phyloP scores from a whole-genome alignment of 2,797 vertebrate species.

The Pipistrellus pygmaeus region DNA sequence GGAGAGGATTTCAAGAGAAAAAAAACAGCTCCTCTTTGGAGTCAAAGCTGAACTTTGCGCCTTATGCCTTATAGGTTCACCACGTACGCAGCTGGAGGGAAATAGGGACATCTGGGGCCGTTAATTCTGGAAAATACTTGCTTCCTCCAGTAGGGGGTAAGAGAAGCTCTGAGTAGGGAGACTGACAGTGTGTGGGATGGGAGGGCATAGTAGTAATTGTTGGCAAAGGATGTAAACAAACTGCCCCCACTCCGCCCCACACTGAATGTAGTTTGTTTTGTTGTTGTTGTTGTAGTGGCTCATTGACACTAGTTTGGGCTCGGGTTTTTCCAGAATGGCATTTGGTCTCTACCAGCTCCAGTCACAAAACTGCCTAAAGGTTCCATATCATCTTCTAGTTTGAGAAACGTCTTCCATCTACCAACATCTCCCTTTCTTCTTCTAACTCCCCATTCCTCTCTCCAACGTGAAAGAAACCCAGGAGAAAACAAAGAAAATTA shows the following conservation, averaged over 20 bases:
- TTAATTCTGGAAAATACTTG: not conserved
- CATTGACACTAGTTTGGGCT: not conserved
- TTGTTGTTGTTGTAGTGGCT: not conserved
- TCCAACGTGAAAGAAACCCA: not conserved
- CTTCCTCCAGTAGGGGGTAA: not conserved
- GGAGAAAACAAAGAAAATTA: not conserved
- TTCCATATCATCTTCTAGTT: not conserved
- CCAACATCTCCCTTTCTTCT: not conserved
- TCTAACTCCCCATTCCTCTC: not conserved
- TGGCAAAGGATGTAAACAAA: not conserved
- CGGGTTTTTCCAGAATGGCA: not conserved
- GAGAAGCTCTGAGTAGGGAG: not conserved
- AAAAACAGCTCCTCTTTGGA: not conserved
- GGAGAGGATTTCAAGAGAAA: not conserved
- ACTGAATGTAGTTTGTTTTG: not conserved
- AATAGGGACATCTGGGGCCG: not conserved
- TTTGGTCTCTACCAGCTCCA: slow-evolving; percentile 32
- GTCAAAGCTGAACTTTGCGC: not conserved
- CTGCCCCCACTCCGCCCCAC: not conserved
- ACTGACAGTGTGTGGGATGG: accelerated
- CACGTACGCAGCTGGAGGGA: not conserved
- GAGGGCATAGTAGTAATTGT: not conserved
- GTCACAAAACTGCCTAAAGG: not conserved
- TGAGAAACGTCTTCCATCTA: not conserved
- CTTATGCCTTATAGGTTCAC: not conserved